These are phyloP conservation scores for Pseudomyrmex gracilis DNA, from an alignment of 1,140 invertebrate species.

Conservation along the genomic window DNA sequence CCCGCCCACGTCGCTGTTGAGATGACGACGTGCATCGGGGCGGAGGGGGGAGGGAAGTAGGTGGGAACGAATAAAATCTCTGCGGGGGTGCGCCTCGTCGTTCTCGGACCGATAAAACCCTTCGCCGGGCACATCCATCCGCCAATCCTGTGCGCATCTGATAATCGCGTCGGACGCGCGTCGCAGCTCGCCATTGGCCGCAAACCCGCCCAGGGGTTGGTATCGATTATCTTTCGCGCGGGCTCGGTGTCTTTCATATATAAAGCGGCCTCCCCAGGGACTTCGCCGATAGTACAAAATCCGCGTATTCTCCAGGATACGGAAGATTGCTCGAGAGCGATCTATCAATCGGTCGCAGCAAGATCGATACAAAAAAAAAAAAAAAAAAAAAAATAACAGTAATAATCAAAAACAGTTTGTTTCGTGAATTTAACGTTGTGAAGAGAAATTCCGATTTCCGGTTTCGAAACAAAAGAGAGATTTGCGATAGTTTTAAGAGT, in stretches of 20 bases:
- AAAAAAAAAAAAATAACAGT: too few relatives aligned
- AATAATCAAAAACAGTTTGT: not conserved
- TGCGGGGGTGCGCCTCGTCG: slow-evolving; percentile 67
- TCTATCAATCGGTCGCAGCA: not conserved
- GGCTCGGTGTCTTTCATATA: slow-evolving; percentile 74
- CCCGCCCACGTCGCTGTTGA: not conserved
- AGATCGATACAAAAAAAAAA: not conserved
- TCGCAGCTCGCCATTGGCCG: slow-evolving; percentile 70
- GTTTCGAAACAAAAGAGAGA: not conserved
- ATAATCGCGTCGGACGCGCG: slow-evolving; percentile 68
- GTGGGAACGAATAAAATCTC: slow-evolving; percentile 75
- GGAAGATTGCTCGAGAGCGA: not conserved
- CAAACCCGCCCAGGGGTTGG: slow-evolving; percentile 81
- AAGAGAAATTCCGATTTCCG: not conserved
- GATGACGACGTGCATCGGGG: not conserved
- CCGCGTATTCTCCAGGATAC: slow-evolving; percentile 19
- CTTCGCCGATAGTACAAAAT: slow-evolving; percentile 61
- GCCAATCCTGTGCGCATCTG: slow-evolving; percentile 73
- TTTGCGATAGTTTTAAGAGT: not conserved
- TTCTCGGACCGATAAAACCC: slow-evolving; percentile 61
- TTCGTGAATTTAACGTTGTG: not conserved
- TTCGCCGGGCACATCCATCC: slow-evolving; percentile 73
- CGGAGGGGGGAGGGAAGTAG: not conserved
- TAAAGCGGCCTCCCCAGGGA: slow-evolving; percentile 79
- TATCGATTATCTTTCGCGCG: slow-evolving; percentile 80